These are phyloP conservation scores for Eutolmus rufibarbis DNA, from an alignment of 2,888 invertebrate species.

Conservation along the genomic window DNA sequence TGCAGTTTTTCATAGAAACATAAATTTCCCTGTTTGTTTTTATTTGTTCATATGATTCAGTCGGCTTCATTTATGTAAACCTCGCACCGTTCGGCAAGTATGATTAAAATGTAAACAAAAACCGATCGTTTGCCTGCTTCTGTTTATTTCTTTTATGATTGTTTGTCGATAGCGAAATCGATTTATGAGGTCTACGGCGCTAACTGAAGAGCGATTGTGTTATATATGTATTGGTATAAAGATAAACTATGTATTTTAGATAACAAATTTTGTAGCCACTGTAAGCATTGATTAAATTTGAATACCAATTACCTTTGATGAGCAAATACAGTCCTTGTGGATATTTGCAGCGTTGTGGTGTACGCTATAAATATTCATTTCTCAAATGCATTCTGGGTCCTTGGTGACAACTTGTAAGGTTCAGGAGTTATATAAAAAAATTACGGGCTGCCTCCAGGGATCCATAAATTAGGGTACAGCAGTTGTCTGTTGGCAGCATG, in stretches of 20 bases:
- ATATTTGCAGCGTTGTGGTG: not conserved
- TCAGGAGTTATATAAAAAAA: not conserved
- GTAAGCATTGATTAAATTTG: not conserved
- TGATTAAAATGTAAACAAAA: not conserved
- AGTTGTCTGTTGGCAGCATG: not conserved
- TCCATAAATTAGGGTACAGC: not conserved
- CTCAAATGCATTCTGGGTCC: not conserved
- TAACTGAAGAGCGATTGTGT: not conserved
- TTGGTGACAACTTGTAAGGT: not conserved
- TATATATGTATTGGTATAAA: too few relatives aligned
- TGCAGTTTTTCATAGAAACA: not conserved
- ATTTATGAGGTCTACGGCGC: not conserved
- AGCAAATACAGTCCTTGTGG: not conserved
- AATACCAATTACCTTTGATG: not conserved
- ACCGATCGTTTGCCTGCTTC: not conserved
- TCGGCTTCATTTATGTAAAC: not conserved
- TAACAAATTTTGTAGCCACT: not conserved
- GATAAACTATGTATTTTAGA: not conserved
- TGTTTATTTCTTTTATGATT: not conserved
- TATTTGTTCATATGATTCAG: not conserved
- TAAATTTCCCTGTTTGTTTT: not conserved
- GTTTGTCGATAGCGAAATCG: not conserved
- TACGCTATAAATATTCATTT: not conserved
- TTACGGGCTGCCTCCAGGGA: not conserved
- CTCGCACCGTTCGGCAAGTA: not conserved